Conservation (phyloP, 2,113 vertebrate genomes). For the Psammodynastes pulverulentus region DNA sequence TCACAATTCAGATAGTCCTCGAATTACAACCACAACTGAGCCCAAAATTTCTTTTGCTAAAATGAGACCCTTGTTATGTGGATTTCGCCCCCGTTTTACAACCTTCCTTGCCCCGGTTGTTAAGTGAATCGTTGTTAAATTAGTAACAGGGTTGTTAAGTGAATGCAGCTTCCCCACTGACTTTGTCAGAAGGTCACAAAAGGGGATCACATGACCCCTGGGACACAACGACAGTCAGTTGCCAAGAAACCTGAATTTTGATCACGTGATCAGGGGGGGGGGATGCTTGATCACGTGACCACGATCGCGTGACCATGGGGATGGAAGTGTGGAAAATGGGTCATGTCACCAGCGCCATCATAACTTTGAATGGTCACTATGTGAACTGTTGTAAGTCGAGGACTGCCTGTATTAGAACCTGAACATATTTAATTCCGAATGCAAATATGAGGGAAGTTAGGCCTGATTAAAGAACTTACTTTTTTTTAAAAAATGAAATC, state of each 20-base stretch:
- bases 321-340: background rate
- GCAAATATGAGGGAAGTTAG: background rate
- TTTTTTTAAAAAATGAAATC: background rate
- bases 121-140: background rate
- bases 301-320: too few relatives aligned
- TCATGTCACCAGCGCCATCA: background rate
- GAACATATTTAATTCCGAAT: background rate
- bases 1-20: background rate
- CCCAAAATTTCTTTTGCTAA: background rate
- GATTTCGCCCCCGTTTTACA: background rate
- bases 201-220: background rate
- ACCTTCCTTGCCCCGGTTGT: background rate
- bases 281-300: background rate
- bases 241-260: background rate
- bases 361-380: background rate
- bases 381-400: background rate
- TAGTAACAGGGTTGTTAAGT: background rate
- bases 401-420: background rate
- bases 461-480: background rate
- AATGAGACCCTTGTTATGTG: background rate
- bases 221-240: background rate
- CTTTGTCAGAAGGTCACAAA: background rate
- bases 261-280: background rate
- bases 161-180: background rate
- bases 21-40: background rate